phyloP scores from a whole-genome alignment of 2,113 vertebrate species.

The Gobio gobio region DNA sequence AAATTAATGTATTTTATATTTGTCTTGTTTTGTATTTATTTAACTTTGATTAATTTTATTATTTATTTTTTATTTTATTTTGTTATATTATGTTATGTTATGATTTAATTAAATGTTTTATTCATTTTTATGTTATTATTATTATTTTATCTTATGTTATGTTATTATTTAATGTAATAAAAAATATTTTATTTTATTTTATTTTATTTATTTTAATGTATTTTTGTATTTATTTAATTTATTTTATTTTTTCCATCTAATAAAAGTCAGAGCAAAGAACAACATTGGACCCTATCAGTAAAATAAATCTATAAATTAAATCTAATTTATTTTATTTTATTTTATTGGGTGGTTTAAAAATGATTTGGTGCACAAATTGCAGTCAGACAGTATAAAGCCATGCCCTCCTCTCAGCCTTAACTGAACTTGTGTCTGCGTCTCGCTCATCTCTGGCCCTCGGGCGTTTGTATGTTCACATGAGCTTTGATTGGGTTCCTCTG shows the following conservation, averaged over 20 bases:
- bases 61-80: background rate
- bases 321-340: background rate
- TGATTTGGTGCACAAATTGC: background rate
- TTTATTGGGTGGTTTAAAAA: background rate
- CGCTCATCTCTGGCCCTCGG: conserved; percentile 1
- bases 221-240: background rate
- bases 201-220: too few species aligned
- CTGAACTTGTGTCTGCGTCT: conserved; percentile 1
- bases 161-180: background rate
- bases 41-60: too few species aligned
- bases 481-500: conserved; percentile 9
- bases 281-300: background rate
- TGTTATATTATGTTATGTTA: background rate
- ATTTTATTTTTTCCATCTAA: background rate
- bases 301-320: background rate
- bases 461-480: conserved; percentile 9
- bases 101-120: background rate
- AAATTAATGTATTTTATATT: too few species aligned
- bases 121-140: too few species aligned
- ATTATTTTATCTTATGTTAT: background rate
- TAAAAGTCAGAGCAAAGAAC: background rate
- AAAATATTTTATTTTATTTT: too few species aligned
- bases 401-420: background rate
- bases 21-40: too few species aligned
- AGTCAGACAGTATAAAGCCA: background rate